Evolutionary conservation across 2,113 vertebrate genomes (phyloP).

Genomic region (Podocnemis expansa): DNA sequence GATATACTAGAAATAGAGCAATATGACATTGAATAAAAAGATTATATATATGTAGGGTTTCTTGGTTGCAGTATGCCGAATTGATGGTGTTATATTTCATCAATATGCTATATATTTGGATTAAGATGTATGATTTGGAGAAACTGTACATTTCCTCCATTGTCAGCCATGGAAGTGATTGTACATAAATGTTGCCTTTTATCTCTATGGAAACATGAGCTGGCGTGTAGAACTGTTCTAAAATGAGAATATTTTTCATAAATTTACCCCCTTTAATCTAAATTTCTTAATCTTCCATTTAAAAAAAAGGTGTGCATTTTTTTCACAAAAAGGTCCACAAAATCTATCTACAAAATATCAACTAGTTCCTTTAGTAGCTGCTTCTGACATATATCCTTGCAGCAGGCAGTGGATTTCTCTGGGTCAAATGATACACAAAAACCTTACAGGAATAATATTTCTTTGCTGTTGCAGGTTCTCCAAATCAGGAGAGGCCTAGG

Average conservation of each 20-base stretch:
- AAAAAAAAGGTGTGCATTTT: neutral
- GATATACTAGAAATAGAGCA: neutral
- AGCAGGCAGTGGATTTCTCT: constrained; percentile 25
- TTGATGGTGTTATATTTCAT: neutral
- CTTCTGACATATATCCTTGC: neutral
- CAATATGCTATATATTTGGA: neutral
- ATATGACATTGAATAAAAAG: neutral
- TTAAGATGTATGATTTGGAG: neutral
- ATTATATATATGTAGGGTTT: rapidly evolving
- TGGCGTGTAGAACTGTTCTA: neutral
- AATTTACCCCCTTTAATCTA: neutral
- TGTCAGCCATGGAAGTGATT: neutral
- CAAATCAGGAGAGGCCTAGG: neutral
- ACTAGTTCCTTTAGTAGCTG: neutral
- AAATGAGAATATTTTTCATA: neutral
- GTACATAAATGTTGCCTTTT: neutral
- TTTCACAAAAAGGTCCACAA: neutral
- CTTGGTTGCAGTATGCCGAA: neutral
- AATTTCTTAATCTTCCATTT: neutral
- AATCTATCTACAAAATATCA: neutral
- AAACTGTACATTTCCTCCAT: neutral
- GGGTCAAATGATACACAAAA: neutral
- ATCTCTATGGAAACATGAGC: constrained; percentile 33
- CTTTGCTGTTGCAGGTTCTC: neutral
- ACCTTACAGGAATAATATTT: neutral